phyloP scores from a whole-genome alignment of 2,797 vertebrate species.

The Neostethus bicornis region DNA sequence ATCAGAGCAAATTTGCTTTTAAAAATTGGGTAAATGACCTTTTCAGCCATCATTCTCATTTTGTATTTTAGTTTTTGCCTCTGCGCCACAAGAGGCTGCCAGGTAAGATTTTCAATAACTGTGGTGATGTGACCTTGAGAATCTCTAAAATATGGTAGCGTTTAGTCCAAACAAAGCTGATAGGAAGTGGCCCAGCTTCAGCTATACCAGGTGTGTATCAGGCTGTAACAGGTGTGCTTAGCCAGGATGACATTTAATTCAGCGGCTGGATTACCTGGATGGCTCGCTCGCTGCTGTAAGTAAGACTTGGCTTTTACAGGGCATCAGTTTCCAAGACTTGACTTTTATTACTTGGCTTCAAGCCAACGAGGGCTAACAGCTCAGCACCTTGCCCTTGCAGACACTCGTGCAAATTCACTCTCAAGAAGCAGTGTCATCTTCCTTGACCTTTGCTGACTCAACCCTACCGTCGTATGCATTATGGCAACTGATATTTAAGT shows the following conservation, averaged over 20 bases:
- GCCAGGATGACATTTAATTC: slow-evolving; percentile 48
- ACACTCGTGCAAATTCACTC: slow-evolving; percentile 60
- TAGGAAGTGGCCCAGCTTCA: slow-evolving; percentile 12
- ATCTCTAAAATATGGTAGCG: slow-evolving; percentile 21
- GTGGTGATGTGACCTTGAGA: slow-evolving; percentile 15
- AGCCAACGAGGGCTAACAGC: slow-evolving; percentile 49
- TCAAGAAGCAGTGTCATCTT: slow-evolving; percentile 44
- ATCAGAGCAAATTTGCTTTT: too few relatives aligned
- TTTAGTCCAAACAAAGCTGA: slow-evolving; percentile 14
- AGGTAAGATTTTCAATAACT: slow-evolving; percentile 13
- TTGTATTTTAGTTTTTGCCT: background rate
- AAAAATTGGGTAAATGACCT: background rate
- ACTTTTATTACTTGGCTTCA: slow-evolving; percentile 59
- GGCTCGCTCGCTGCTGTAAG: slow-evolving; percentile 39
- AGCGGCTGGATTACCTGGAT: slow-evolving; percentile 45
- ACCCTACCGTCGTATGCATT: slow-evolving; percentile 42
- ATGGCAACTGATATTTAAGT: slow-evolving; percentile 22
- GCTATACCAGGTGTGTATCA: too few relatives aligned
- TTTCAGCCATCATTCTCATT: background rate
- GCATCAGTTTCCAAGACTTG: slow-evolving; percentile 51
- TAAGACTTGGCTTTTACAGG: slow-evolving; percentile 56
- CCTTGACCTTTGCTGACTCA: slow-evolving; percentile 69
- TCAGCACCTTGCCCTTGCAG: slow-evolving; percentile 54
- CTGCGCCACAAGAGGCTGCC: background rate
- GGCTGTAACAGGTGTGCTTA: slow-evolving; percentile 55